Percentiles rank a stretch among this genome's conserved stretches.
Evolutionary conservation across 2,797 vertebrate genomes (phyloP).

Genomic region (Parauchenoglanis punctatus): DNA sequence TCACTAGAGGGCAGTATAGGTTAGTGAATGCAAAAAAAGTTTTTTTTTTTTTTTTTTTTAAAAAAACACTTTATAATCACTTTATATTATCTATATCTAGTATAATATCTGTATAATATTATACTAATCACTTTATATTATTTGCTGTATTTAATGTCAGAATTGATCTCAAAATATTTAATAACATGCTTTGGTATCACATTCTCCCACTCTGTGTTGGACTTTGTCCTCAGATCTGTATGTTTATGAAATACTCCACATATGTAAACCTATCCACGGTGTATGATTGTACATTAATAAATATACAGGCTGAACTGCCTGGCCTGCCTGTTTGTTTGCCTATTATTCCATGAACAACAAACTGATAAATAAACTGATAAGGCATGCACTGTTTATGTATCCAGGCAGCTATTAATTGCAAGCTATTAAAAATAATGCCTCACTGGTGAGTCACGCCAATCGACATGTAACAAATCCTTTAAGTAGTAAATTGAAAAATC

Average conservation of each 20-base stretch:
- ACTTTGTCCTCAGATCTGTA: background rate
- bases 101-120: too few relatives aligned
- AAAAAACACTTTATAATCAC: too few relatives aligned
- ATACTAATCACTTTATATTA: too few relatives aligned
- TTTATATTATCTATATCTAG: too few relatives aligned
- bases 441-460: conserved; percentile 6
- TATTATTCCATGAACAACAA: background rate
- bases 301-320: background rate
- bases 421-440: background rate
- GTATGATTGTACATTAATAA: background rate
- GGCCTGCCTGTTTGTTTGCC: background rate
- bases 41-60: too few relatives aligned
- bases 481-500: background rate
- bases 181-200: background rate
- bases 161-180: background rate
- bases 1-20: conserved; percentile 5
- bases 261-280: background rate
- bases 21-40: background rate
- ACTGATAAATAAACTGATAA: conserved; percentile 30
- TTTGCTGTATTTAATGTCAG: background rate
- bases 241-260: background rate
- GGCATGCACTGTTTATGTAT: conserved; percentile 1
- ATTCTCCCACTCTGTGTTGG: background rate
- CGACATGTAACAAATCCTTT: background rate
- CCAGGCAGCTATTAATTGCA: background rate